Conservation (phyloP, 2,888 invertebrate species). For the Dryadula phaetusa region DNA sequence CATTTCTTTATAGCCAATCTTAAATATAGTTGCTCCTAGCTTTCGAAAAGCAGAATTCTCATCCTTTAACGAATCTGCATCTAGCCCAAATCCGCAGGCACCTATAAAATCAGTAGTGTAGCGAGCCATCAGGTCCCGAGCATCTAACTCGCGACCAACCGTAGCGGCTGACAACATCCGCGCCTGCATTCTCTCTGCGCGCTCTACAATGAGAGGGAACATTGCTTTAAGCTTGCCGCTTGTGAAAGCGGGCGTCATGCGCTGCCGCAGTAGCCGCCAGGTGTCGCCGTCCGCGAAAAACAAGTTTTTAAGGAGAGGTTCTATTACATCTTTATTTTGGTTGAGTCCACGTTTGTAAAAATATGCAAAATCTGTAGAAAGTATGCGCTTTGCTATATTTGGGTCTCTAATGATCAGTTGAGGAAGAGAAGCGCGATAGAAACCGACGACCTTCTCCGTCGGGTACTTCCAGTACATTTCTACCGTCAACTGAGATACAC, state of each 20-base stretch:
- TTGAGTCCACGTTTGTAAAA: conserved; percentile 63
- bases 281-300: conserved; percentile 66
- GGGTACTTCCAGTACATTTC: conserved; percentile 65
- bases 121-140: conserved; percentile 68
- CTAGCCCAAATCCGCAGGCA: conserved; percentile 67
- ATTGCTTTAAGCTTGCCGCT: conserved; percentile 65
- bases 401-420: conserved; percentile 65
- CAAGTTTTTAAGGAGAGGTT: conserved; percentile 63
- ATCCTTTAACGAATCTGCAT: conserved; percentile 60
- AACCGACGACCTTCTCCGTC: conserved; percentile 61
- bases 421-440: conserved; percentile 56
- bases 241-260: conserved; percentile 66
- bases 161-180: conserved; percentile 50
- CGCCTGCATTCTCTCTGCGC: conserved; percentile 59
- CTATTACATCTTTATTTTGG: conserved; percentile 52
- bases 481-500: conserved; percentile 54
- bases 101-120: conserved; percentile 71
- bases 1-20: conserved; percentile 49
- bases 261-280: conserved; percentile 65
- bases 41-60: conserved; percentile 63
- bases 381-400: conserved; percentile 58
- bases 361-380: conserved; percentile 60
- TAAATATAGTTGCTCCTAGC: conserved; percentile 59
- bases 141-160: conserved; percentile 54
- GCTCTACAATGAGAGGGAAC: conserved; percentile 66